Percentiles rank a stretch among this genome's conserved stretches.
Conservation (phyloP, 2,888 invertebrate genomes). For the Lepidochrysops patricia region DNA sequence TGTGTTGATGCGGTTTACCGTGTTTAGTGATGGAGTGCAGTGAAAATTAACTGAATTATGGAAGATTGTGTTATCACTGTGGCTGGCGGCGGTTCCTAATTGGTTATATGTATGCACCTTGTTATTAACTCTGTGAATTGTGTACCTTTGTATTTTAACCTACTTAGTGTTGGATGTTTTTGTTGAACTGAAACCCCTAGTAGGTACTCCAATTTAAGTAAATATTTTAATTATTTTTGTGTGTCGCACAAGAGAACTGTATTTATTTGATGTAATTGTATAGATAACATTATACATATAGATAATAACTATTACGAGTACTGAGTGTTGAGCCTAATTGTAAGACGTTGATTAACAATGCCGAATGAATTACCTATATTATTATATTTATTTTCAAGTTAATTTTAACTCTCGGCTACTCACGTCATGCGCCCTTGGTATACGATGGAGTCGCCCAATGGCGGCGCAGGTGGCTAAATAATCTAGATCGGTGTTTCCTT, state of each 20-base stretch:
- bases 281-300: too few relatives aligned
- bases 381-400: too few relatives aligned
- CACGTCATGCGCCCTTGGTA: too few relatives aligned
- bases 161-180: conserved; percentile 4
- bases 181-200: neutral
- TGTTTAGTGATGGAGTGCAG: conserved; percentile 49
- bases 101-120: conserved; percentile 51
- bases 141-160: conserved; percentile 20
- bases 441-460: too few relatives aligned
- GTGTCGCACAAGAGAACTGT: conserved; percentile 1
- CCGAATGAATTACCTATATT: too few relatives aligned
- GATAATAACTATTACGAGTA: too few relatives aligned
- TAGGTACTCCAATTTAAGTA: neutral
- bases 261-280: too few relatives aligned
- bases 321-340: too few relatives aligned
- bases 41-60: conserved; percentile 30
- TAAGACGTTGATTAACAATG: too few relatives aligned
- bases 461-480: too few relatives aligned
- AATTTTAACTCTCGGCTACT: too few relatives aligned
- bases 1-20: conserved; percentile 49
- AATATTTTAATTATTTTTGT: conserved; percentile 4
- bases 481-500: too few relatives aligned
- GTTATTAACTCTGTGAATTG: conserved; percentile 25
- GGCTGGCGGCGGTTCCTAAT: conserved; percentile 64
- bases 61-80: conserved; percentile 32